A percentile compares a stretch with the other conserved stretches of the same genome.
These are phyloP conservation scores for Nyctereutes procyonoides DNA, from an alignment of 2,113 vertebrate genomes.

Conservation along the genomic window DNA sequence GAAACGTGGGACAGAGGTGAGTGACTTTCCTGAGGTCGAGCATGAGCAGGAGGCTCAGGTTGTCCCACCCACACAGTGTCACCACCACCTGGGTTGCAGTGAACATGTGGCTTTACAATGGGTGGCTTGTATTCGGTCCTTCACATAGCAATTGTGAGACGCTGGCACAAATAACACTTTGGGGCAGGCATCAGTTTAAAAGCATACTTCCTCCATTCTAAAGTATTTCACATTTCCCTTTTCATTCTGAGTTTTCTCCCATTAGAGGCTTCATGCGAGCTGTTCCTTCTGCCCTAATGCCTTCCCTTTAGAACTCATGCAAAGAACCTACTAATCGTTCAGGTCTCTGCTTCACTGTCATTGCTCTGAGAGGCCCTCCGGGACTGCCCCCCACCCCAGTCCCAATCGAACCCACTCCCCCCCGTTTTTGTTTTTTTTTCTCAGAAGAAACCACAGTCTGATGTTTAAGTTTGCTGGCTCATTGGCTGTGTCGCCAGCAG, in stretches of 20 bases:
- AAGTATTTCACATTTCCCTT: not conserved
- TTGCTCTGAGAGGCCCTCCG: not conserved
- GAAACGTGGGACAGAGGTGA: accelerated
- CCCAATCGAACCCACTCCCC: accelerated
- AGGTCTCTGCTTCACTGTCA: not conserved
- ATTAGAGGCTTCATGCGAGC: not conserved
- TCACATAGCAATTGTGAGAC: not conserved
- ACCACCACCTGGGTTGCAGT: accelerated
- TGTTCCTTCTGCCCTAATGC: not conserved
- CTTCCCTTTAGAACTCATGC: not conserved
- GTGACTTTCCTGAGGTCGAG: not conserved
- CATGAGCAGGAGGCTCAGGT: not conserved
- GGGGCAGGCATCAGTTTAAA: not conserved
- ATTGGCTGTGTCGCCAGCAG: not conserved
- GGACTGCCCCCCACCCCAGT: not conserved
- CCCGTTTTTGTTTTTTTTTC: not conserved
- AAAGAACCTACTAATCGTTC: not conserved
- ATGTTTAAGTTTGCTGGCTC: not conserved
- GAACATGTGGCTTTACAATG: not conserved
- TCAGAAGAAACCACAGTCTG: not conserved
- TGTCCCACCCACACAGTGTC: not conserved
- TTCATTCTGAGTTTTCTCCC: not conserved
- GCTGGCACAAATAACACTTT: not conserved
- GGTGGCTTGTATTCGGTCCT: not conserved
- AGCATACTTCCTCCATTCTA: not conserved